Conservation (phyloP, 2,797 vertebrate species). For the Paedocypris micromegethes region DNA sequence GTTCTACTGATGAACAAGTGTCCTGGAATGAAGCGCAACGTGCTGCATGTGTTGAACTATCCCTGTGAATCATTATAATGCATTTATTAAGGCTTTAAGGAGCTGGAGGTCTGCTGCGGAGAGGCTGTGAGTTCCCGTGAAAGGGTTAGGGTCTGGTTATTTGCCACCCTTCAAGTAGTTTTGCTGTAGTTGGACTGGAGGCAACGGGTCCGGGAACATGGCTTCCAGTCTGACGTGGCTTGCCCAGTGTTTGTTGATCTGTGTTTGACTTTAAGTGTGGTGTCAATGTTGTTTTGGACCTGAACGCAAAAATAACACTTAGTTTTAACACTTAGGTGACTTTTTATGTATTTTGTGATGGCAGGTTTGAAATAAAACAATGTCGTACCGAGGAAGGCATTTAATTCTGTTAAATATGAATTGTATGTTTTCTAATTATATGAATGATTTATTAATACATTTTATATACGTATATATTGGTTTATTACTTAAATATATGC, state of each 20-base stretch:
- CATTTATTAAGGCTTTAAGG: conserved; percentile 31
- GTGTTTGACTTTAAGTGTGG: conserved; percentile 28
- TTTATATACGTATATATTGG: too few species aligned
- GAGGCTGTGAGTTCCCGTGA: conserved; percentile 21
- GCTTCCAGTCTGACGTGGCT: conserved; percentile 17
- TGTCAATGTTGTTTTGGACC: conserved; percentile 32
- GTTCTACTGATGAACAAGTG: background rate
- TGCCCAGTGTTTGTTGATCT: conserved; percentile 29
- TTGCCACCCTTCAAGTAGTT: conserved; percentile 34
- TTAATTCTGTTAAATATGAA: too few species aligned
- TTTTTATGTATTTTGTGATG: too few species aligned
- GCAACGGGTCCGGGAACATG: conserved; percentile 21
- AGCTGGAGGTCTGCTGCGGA: conserved; percentile 3
- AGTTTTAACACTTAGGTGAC: too few species aligned
- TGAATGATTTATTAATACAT: too few species aligned
- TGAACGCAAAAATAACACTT: background rate
- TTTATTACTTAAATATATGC: too few species aligned
- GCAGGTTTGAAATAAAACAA: too few species aligned
- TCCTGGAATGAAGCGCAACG: conserved; percentile 4
- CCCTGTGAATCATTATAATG: conserved; percentile 27
- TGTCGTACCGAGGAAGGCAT: too few species aligned
- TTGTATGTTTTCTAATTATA: too few species aligned
- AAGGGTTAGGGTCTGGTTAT: conserved; percentile 26
- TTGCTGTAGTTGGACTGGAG: conserved; percentile 28
- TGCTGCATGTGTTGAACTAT: conserved; percentile 5